Evolutionary conservation across 2,888 invertebrate genomes (phyloP), one percentile per base, ranked within the genome.

Genomic region (Tiliacea citrago): DNA sequence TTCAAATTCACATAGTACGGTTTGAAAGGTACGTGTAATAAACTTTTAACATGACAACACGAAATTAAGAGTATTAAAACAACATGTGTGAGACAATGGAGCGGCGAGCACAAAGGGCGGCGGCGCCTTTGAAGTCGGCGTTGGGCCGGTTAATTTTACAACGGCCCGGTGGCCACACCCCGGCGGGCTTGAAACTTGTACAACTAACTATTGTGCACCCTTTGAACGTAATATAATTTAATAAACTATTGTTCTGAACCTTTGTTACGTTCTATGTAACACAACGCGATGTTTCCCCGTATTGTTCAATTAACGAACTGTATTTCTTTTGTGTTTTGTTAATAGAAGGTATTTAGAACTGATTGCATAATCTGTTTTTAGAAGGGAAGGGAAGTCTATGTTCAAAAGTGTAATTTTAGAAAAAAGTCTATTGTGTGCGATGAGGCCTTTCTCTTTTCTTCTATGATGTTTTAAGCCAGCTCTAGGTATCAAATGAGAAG

Each of bases 41-140:
- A 95, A 95, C 93, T 93, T 94, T 94, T 93, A 94, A 94, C 94
- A 94, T 94, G 95, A 95, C 95, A 95, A 94, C 94, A 94, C 90
- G 91, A 94, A 95, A 95, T 95, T 94, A 95, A 93, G 93, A 91
- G 92, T 91, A 94, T 93, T 92, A 93, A 94, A 94, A 93, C 93
- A 94, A 94, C 94, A 94, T 91, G 91, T 93, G 94, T 91, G 93
- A 95, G 95, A 96, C 96, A 96, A 96, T 94, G 89, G 89, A 55
- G 93, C 94, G 94, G 96, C 93, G 88, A 79, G 88, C 76, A 91
- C 94, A 95, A 95, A 94, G 93, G 90, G 82, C 60, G 86, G 92
- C 95, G 94, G 94, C 77, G 86, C 90, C 88, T 95, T 96, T 96
- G 95, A 95, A 86, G 90, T 90, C 87, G 89, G 90, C 85, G 89